phyloP scores from a whole-genome alignment of 2,797 vertebrate species.

The Argyrosomus regius region DNA sequence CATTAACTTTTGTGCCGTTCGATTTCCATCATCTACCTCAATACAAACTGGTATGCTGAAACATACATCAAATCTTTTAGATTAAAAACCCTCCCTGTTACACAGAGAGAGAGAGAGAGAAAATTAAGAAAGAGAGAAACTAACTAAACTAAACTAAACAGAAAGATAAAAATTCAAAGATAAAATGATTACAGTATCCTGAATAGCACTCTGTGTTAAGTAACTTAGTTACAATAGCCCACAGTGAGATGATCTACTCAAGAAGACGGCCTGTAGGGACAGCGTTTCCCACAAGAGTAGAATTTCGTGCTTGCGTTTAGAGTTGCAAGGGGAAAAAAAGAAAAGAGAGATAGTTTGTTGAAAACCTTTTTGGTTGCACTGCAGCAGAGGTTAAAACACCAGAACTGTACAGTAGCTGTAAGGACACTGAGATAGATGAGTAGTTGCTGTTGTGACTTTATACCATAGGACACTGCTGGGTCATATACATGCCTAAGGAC shows the following conservation, averaged over 20 bases:
- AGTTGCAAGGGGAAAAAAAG: background rate
- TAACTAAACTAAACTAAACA: background rate
- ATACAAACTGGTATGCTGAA: too few relatives aligned
- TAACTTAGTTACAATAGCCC: background rate
- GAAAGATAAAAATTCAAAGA: too few relatives aligned
- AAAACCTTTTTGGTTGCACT: slow-evolving; percentile 6
- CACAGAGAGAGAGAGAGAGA: too few relatives aligned
- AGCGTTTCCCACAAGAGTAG: slow-evolving; percentile 43
- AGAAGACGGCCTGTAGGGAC: background rate
- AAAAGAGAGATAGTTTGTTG: background rate
- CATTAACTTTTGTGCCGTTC: too few relatives aligned
- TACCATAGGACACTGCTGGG: slow-evolving; percentile 28
- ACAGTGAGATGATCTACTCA: slow-evolving; percentile 3
- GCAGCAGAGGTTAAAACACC: slow-evolving; percentile 1
- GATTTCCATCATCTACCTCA: too few relatives aligned
- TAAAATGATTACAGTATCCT: background rate
- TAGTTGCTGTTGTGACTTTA: slow-evolving; percentile 36
- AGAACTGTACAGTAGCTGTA: background rate
- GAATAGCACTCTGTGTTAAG: background rate
- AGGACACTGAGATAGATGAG: slow-evolving; percentile 16
- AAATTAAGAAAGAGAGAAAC: too few relatives aligned
- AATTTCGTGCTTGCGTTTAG: slow-evolving; percentile 37
- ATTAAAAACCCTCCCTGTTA: too few relatives aligned
- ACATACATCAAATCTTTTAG: too few relatives aligned
- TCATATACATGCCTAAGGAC: slow-evolving; percentile 44